phyloP scores from a whole-genome alignment of 2,113 vertebrate genomes.

The Odocoileus virginianus region DNA sequence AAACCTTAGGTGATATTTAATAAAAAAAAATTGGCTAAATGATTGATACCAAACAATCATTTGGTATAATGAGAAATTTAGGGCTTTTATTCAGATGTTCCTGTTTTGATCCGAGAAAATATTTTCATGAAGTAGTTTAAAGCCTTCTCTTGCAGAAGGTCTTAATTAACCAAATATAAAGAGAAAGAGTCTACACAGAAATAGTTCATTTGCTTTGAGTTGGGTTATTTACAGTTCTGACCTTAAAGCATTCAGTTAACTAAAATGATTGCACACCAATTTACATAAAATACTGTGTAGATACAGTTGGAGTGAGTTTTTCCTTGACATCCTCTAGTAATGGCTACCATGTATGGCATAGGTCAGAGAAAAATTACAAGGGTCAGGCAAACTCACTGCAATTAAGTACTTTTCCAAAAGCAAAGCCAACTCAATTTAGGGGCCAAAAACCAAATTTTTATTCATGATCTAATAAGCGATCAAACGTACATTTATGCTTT shows the following conservation, averaged over 20 bases:
- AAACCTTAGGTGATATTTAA: background rate
- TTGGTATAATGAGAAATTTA: background rate
- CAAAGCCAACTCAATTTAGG: background rate
- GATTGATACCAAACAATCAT: background rate
- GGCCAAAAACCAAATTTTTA: background rate
- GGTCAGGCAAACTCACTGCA: background rate
- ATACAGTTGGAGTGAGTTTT: background rate
- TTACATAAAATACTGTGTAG: background rate
- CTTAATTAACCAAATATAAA: conserved; percentile 50
- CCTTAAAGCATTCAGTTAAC: conserved; percentile 10
- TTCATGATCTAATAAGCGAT: background rate
- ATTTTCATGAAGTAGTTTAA: background rate
- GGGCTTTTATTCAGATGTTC: background rate
- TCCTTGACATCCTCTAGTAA: background rate
- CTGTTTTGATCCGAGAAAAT: background rate
- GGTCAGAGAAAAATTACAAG: background rate
- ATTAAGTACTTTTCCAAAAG: background rate
- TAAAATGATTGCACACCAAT: background rate
- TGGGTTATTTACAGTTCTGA: background rate
- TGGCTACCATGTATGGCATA: background rate
- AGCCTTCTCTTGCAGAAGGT: background rate
- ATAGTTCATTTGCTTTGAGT: conserved; percentile 1
- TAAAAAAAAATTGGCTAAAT: background rate
- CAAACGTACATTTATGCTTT: background rate
- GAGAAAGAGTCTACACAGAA: conserved; percentile 15